A percentile compares a stretch with the other conserved stretches of the same genome.
These are phyloP conservation scores for Spisula solida DNA, from an alignment of 2,888 invertebrate genomes.

Conservation along the genomic window DNA sequence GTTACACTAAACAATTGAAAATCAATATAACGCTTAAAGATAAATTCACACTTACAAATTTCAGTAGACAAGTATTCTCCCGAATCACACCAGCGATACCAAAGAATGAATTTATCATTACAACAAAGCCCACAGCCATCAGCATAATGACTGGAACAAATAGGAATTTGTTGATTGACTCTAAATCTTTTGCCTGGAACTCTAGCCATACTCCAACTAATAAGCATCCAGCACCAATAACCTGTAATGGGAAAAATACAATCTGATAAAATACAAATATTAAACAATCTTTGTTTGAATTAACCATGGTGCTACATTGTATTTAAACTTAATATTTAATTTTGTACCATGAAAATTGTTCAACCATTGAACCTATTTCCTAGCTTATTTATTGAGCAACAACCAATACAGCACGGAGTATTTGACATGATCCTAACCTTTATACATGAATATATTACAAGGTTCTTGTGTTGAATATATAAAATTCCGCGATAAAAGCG, in stretches of 20 bases:
- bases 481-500: too few species aligned
- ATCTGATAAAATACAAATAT: not conserved
- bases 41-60: slow-evolving; percentile 78
- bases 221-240: slow-evolving; percentile 81
- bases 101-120: slow-evolving; percentile 81
- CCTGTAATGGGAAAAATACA: slow-evolving; percentile 69
- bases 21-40: not conserved
- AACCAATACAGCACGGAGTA: too few species aligned
- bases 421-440: too few species aligned
- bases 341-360: too few species aligned
- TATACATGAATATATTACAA: too few species aligned
- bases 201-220: slow-evolving; percentile 82
- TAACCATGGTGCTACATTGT: not conserved
- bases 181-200: slow-evolving; percentile 77
- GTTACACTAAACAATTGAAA: not conserved
- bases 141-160: slow-evolving; percentile 81
- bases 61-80: slow-evolving; percentile 82
- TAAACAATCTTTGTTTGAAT: not conserved
- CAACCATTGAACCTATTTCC: too few species aligned
- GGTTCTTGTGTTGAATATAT: too few species aligned
- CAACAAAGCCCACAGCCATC: slow-evolving; percentile 81
- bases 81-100: slow-evolving; percentile 81
- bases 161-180: slow-evolving; percentile 79
- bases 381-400: too few species aligned
- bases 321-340: not conserved